These are phyloP conservation scores for Neogale vison DNA, from an alignment of 2,113 vertebrate genomes.

Conservation along the genomic window DNA sequence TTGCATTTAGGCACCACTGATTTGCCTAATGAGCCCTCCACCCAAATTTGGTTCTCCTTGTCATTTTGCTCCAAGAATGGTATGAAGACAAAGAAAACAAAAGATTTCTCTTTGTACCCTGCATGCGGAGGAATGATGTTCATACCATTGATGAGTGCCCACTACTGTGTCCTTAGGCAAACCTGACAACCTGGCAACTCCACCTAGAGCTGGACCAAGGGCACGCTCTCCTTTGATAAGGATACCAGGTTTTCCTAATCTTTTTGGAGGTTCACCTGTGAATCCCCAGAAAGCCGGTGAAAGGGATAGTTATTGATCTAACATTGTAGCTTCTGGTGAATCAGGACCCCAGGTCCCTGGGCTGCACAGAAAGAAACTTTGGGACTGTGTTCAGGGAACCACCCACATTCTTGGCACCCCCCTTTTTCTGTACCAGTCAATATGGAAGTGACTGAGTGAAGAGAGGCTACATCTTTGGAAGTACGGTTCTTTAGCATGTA, in stretches of 20 bases:
- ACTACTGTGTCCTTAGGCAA: neutral
- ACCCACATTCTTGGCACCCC: neutral
- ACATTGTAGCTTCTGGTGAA: neutral
- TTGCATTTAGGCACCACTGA: neutral
- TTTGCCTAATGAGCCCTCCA: neutral
- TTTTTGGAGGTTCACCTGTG: neutral
- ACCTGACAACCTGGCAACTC: neutral
- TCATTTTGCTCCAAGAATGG: conserved; percentile 28
- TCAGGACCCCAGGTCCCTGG: neutral
- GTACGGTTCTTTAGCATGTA: neutral
- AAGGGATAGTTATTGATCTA: neutral
- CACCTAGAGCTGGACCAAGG: neutral
- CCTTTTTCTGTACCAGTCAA: neutral
- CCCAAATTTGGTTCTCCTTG: neutral
- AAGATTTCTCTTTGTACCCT: neutral
- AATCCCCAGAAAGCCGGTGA: neutral
- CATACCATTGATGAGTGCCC: neutral
- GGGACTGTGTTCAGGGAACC: neutral
- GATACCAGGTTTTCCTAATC: neutral
- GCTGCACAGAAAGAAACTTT: neutral
- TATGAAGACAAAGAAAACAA: neutral
- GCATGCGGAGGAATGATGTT: neutral
- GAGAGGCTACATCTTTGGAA: neutral
- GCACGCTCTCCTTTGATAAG: neutral
- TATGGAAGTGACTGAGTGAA: neutral